phyloP scores from a whole-genome alignment of 2,888 invertebrate species.

The Meteorus cinctellus region DNA sequence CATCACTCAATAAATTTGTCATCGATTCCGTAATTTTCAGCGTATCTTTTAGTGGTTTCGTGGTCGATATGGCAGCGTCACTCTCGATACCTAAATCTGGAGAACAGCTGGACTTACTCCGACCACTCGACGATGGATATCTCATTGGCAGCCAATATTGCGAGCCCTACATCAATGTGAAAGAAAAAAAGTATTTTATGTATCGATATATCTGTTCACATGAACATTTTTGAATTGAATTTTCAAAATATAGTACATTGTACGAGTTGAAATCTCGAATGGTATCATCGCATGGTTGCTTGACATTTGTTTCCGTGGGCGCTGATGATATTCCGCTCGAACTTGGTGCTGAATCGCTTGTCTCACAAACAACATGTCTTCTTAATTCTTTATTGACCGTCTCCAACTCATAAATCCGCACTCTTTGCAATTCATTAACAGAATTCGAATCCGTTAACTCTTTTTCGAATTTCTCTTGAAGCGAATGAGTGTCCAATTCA shows the following conservation, averaged over 20 bases:
- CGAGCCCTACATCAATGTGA: conserved; percentile 57
- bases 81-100: conserved; percentile 94
- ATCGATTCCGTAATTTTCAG: conserved; percentile 71
- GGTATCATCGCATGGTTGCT: conserved; percentile 65
- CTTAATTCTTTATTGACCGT: conserved; percentile 70
- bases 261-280: conserved; percentile 67
- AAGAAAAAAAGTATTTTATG: conserved; percentile 17
- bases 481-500: conserved; percentile 61
- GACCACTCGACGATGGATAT: conserved; percentile 63
- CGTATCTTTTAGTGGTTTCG: conserved; percentile 67
- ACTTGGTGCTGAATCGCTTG: conserved; percentile 71
- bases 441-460: conserved; percentile 73
- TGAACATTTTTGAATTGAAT: conserved; percentile 1
- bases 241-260: conserved; percentile 59
- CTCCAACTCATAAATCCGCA: conserved; percentile 72
- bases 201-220: conserved; percentile 1
- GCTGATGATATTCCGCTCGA: conserved; percentile 71
- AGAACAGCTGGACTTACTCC: conserved; percentile 75
- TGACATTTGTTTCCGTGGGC: conserved; percentile 61
- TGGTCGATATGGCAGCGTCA: conserved; percentile 74
- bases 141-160: conserved; percentile 68
- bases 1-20: conserved; percentile 70
- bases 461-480: conserved; percentile 69
- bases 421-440: conserved; percentile 73
- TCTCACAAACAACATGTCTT: conserved; percentile 67